Evolutionary conservation across 2,113 vertebrate genomes (phyloP), one percentile per base, ranked within the genome.

Genomic region (Mirza zaza): DNA sequence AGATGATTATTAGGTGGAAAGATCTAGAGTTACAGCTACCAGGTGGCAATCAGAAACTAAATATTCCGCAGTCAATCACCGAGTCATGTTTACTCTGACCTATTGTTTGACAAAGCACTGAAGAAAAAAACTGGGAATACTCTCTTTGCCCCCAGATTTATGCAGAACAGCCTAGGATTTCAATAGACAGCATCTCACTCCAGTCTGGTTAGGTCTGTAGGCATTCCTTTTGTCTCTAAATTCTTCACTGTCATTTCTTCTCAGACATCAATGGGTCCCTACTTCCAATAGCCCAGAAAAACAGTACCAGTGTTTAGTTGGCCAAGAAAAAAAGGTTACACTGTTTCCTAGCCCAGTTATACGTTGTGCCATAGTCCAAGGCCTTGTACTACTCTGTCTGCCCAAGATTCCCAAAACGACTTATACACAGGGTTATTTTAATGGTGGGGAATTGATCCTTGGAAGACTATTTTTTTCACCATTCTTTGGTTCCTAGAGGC

Each of bases 401-500:
- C 65, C 48, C 29, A 67, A 90, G 39, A 83, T 88, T 57, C 65
- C 59, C 82, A 76, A 87, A 55, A 67, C 13, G 70, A 70, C 42
- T 70, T 63, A 55, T 27, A 84, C 77, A 95, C 27, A 45, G 50
- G 42, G 25, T 23, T 39, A 71, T 50, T 77, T 89, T 93, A 86
- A 67, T 39, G 39, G 32, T 48, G 79, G 18, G 17, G 29, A 94
- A 86, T 25, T 65, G 45, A 50, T 96, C 50, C 81, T 59, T 82
- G 67, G 70, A 87, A 82, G 25, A 50, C 52, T 70, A 32, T 70
- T 55, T 57, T 15, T 57, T 27, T 77, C 55, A 50, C 32, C 13
- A 55, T 85, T 75, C 55, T 92, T 85, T 88, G 48, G 34, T 94
- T 95, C 21, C 75, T 87, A 77, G 65, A 90, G 87, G 52, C 57